These are phyloP conservation scores for Scaptomyza parva DNA, from an alignment of 2,888 invertebrate species.

Conservation along the genomic window DNA sequence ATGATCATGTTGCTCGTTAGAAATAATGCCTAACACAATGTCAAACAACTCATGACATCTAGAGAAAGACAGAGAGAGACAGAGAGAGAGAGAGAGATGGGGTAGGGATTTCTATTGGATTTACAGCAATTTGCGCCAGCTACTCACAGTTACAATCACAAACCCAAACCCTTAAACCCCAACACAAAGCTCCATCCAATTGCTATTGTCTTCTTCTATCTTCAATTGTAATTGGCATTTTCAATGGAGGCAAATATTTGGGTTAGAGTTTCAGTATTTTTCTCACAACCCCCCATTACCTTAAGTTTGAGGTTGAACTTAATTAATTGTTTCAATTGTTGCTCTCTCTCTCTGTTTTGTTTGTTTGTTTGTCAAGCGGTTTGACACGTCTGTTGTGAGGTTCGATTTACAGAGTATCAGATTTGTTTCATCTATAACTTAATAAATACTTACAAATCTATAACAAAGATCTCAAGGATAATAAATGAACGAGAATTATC, in stretches of 20 bases:
- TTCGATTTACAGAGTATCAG: too few species aligned
- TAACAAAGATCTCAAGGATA: too few species aligned
- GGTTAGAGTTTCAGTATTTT: conserved; percentile 1
- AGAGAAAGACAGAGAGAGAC: background rate
- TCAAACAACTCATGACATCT: conserved; percentile 49
- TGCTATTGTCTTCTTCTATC: conserved; percentile 22
- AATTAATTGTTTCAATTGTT: conserved; percentile 72
- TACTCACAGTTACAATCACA: background rate
- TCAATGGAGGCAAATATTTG: conserved; percentile 34
- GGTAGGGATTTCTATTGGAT: conserved; percentile 61
- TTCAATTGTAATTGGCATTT: conserved; percentile 67
- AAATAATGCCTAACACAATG: conserved; percentile 65
- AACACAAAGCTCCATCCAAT: background rate
- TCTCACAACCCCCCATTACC: background rate
- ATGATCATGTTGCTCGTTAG: conserved; percentile 79
- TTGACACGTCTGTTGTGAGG: conserved; percentile 41
- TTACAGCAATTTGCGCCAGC: conserved; percentile 69
- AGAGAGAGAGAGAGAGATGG: too few species aligned
- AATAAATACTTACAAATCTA: background rate
- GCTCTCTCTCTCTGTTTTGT: conserved; percentile 1
- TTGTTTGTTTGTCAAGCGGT: conserved; percentile 32
- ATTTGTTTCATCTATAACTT: too few species aligned
- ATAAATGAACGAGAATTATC: too few species aligned
- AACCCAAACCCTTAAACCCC: background rate
- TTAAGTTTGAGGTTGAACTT: conserved; percentile 34